Base-by-base conservation (phyloP, 2,797 vertebrate species). In the Gadopsis bispinosus region DNA sequence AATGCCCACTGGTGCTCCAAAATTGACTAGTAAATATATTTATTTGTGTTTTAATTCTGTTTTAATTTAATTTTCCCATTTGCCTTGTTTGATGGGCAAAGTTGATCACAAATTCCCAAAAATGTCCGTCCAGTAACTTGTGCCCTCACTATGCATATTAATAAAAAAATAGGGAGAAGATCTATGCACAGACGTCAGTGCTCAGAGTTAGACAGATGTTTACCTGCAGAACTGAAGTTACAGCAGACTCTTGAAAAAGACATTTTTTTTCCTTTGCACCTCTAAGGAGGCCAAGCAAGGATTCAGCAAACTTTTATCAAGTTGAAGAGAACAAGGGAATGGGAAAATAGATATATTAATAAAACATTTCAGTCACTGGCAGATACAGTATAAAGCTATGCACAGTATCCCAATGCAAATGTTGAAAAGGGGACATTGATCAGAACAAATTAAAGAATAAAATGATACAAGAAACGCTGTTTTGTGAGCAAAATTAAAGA, bases 251-350 rank as follows among this genome's bases (percentile, higher is more conserved):
- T 8, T 41, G 19, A 66, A 67, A 58, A 79, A 45, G 1, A 12
- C 4, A 4, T 69, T 26, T 9, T 9, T 54, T 65, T 60, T 17
- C 20, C 20, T 48, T 64, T 53, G 10, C 4, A 16, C 11, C 17
- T 58, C 26, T 51, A 33, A 60, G 33, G 50, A 59, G 41, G 61
- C 22, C 58, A 45, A 72, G 59, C 16, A 53, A 45, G 60, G 43
- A 56, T 26, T 37, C 35, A 41, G 50, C 39, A 39, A 47, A 65
- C n/a, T 9, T 62, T 33, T 60, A 29, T n/a, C 10, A 9, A 58
- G 26, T 62, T 35, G 35, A 79, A 19, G 8, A 47, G 7, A 72
- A 33, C 31, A 54, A 43, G 11, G 16, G 58, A 59, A 55, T 22
- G 1, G 4, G 9, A 61, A 65, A 71, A 3, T 22, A 22, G 26